phyloP scores from a whole-genome alignment of 2,797 vertebrate species.

The Paguma larvata region DNA sequence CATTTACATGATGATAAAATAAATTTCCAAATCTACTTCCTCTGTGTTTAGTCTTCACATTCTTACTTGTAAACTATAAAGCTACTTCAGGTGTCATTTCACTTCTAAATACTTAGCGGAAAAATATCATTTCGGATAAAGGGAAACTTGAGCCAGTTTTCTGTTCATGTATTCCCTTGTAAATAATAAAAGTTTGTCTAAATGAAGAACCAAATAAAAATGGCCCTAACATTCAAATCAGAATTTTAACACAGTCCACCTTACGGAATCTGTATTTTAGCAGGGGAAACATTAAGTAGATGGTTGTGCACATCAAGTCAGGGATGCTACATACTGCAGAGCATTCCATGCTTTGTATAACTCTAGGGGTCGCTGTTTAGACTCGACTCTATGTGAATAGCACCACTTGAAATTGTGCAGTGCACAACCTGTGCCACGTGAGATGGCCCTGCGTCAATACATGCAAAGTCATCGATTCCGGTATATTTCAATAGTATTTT shows the following conservation, averaged over 20 bases:
- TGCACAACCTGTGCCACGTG: background rate
- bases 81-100: conserved; percentile 42
- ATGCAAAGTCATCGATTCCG: background rate
- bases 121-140: conserved; percentile 54
- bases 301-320: background rate
- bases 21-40: conserved; percentile 42
- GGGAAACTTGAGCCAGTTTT: background rate
- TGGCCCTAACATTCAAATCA: background rate
- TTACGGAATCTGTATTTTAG: background rate
- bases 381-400: background rate
- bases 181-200: conserved; percentile 37
- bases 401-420: background rate
- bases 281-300: background rate
- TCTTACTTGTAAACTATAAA: conserved; percentile 14
- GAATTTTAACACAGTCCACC: conserved; percentile 39
- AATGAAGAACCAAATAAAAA: conserved; percentile 51
- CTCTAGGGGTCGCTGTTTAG: fast-evolving
- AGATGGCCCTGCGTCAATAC: background rate
- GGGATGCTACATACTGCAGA: background rate
- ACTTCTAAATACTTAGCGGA: conserved; percentile 48
- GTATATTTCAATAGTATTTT: background rate
- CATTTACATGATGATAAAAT: background rate
- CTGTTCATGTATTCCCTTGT: background rate
- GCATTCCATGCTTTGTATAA: background rate
- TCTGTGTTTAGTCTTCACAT: background rate